Conservation (phyloP, 1,140 invertebrate species). For the Conus betulinus region DNA sequence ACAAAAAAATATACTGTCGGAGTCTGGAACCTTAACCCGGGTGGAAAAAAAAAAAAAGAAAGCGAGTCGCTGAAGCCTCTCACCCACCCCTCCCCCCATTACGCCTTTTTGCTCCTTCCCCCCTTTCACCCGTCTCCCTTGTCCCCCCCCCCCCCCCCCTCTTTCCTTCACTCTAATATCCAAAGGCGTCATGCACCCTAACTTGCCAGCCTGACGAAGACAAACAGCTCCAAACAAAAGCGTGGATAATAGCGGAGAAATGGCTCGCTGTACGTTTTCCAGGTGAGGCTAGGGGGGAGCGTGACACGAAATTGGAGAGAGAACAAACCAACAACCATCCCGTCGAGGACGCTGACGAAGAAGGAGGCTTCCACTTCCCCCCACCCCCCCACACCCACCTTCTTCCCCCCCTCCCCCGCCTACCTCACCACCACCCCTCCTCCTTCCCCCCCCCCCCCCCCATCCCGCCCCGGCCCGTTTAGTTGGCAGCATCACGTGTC, state of each 20-base stretch:
- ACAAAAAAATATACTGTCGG: too few relatives aligned
- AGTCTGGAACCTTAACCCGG: too few relatives aligned
- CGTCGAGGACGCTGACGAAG: neutral
- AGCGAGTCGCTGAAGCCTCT: too few relatives aligned
- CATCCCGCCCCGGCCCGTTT: conserved; percentile 6
- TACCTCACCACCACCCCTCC: neutral
- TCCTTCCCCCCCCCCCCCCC: neutral
- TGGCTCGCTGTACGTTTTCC: neutral
- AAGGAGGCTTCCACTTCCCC: neutral
- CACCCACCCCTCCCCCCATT: neutral
- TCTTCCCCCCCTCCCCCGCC: neutral
- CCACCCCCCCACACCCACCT: neutral
- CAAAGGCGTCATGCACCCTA: conserved; percentile 8
- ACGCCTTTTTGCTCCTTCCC: neutral
- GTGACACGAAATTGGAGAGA: conserved; percentile 28
- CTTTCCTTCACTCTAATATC: neutral
- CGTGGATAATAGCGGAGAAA: conserved; percentile 20
- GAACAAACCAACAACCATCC: conserved; percentile 11
- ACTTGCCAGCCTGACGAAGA: neutral
- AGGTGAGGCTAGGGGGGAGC: neutral
- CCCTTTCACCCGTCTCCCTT: neutral
- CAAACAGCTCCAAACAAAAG: conserved; percentile 38
- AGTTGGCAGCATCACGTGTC: conserved; percentile 34
- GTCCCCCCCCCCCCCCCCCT: too few relatives aligned
- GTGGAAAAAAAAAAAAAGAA: too few relatives aligned